Conservation (phyloP, 2,113 vertebrate genomes). For the Bos taurus region ARS-UCD2.0 NC_037332.1:84132001-84132500, state of each 20-base stretch:
- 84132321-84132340: not conserved
- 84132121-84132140: not conserved
- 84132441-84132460: not conserved
- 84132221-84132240: not conserved
- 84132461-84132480: not conserved
- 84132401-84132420: not conserved
- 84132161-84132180: not conserved
- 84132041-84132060: not conserved
- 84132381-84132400: not conserved
- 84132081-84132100: not conserved
- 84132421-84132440: not conserved
- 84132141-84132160: not conserved
- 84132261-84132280: not conserved
- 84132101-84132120: not conserved
- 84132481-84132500: not conserved
- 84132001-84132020: not conserved
- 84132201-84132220: not conserved
- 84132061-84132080: not conserved
- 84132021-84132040: not conserved
- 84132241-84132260: not conserved
- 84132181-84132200: not conserved
- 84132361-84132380: not conserved
- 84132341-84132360: not conserved
- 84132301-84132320: not conserved
- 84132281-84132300: not conserved